These are phyloP conservation scores for Olivierus martensii DNA, from an alignment of 1,140 invertebrate species.

Conservation along the genomic window DNA sequence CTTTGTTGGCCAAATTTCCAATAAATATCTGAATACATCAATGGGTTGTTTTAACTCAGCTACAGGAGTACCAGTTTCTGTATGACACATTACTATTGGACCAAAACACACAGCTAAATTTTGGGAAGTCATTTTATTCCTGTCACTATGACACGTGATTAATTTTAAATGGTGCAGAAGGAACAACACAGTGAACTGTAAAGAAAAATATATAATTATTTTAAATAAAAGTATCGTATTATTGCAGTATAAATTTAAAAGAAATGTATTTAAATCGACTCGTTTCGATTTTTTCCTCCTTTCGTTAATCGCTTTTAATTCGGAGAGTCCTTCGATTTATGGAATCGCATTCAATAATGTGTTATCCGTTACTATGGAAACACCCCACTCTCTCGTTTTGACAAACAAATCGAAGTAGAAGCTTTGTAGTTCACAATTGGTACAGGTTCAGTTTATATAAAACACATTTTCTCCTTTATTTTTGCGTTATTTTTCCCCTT, in stretches of 20 bases:
- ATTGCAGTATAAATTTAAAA: background rate
- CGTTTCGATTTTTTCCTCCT: background rate
- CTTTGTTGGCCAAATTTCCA: conserved; percentile 76
- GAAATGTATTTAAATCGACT: no score
- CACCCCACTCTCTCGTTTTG: no score
- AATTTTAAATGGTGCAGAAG: conserved; percentile 84
- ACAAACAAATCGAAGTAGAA: no score
- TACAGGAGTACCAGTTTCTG: conserved; percentile 30
- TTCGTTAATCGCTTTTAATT: background rate
- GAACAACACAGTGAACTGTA: conserved; percentile 74
- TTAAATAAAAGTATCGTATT: background rate
- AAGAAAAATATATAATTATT: conserved; percentile 15
- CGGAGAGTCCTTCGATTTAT: background rate
- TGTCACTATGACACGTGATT: conserved; percentile 72
- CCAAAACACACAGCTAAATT: conserved; percentile 86
- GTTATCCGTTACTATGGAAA: no score
- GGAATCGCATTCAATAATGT: no score
- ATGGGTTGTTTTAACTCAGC: conserved; percentile 22
- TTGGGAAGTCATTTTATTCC: conserved; percentile 92
- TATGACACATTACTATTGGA: conserved; percentile 81
- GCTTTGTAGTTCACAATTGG: no score
- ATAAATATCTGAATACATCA: conserved; percentile 35
- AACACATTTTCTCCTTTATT: no score
- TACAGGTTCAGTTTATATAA: no score
- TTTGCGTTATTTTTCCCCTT: no score